Evolutionary conservation across 2,113 vertebrate genomes (phyloP).

Genomic region (Upupa epops): DNA sequence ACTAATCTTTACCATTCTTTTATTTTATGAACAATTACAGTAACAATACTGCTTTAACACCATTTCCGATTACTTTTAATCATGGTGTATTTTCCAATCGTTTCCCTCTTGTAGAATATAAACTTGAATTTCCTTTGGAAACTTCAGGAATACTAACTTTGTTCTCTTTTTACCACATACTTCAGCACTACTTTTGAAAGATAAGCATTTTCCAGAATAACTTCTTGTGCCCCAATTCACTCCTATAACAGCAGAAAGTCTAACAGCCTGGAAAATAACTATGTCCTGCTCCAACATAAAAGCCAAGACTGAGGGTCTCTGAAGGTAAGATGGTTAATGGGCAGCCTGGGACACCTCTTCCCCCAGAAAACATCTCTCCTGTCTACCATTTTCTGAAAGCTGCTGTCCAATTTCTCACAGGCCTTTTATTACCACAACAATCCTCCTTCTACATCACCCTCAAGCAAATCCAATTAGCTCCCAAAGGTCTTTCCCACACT

Average conservation of each 20-base stretch:
- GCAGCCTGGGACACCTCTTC: background rate
- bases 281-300: background rate
- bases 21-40: background rate
- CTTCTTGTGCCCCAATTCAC: background rate
- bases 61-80: background rate
- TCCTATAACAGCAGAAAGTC: background rate
- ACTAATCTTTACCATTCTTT: background rate
- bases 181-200: background rate
- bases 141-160: background rate
- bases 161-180: background rate
- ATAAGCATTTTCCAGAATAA: background rate
- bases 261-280: slow-evolving; percentile 4
- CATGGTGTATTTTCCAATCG: background rate
- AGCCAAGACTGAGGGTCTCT: background rate
- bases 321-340: background rate
- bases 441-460: background rate
- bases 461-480: background rate
- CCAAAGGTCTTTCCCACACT: background rate
- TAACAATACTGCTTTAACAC: background rate
- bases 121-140: background rate
- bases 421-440: background rate
- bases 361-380: background rate
- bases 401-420: background rate
- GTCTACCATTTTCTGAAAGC: fast-evolving
- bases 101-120: background rate